Evolutionary conservation across 2,888 invertebrate genomes (phyloP).

Genomic region (Micoletzkya japonica): DNA sequence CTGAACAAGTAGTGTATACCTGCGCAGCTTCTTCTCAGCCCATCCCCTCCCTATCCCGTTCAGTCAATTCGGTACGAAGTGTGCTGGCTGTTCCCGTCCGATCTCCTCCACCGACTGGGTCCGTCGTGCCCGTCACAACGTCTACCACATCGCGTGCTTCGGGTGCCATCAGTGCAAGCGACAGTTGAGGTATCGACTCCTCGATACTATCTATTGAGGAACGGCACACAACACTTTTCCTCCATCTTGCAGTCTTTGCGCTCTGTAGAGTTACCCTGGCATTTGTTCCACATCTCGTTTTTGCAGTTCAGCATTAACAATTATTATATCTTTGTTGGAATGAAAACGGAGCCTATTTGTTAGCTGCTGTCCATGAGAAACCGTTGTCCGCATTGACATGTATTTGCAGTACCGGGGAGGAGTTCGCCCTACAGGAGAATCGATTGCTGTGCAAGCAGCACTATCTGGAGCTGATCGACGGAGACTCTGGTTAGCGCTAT

Average conservation of each 20-base stretch:
- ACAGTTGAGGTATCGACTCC: slow-evolving; percentile 50
- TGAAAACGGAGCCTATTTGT: not conserved
- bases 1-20: too few relatives aligned
- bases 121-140: slow-evolving; percentile 86
- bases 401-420: slow-evolving; percentile 67
- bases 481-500: slow-evolving; percentile 47
- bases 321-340: not conserved
- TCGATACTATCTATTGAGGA: not conserved
- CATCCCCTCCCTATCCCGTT: slow-evolving; percentile 56
- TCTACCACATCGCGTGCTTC: slow-evolving; percentile 97
- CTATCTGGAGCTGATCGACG: slow-evolving; percentile 74
- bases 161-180: slow-evolving; percentile 80
- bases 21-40: not conserved
- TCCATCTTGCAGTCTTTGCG: not conserved
- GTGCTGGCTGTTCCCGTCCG: slow-evolving; percentile 88
- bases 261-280: not conserved
- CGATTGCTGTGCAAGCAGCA: slow-evolving; percentile 94
- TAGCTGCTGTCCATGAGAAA: not conserved
- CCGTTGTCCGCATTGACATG: not conserved
- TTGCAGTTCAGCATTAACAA: not conserved
- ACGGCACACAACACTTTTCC: too few relatives aligned
- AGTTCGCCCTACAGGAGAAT: slow-evolving; percentile 93
- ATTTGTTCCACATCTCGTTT: not conserved
- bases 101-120: slow-evolving; percentile 97
- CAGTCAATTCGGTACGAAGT: slow-evolving; percentile 94